phyloP scores from a whole-genome alignment of 2,888 invertebrate species.

The Machimus rusticus region DNA sequence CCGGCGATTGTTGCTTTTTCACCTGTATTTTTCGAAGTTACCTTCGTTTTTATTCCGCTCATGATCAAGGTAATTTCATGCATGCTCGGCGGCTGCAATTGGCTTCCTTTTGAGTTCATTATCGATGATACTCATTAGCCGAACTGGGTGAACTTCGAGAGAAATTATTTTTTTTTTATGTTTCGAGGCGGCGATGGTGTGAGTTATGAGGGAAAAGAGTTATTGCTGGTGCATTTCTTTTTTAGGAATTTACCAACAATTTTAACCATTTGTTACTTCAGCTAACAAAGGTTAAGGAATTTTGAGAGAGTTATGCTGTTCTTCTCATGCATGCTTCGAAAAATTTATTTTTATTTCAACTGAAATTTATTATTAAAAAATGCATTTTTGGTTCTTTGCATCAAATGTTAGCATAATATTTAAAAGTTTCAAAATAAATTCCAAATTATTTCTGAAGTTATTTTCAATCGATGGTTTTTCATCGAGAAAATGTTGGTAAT shows the following conservation, averaged over 20 bases:
- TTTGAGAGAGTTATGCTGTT: no score
- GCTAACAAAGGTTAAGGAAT: no score
- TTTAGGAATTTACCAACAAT: neutral
- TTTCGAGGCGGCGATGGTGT: neutral
- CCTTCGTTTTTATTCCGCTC: constrained; percentile 13
- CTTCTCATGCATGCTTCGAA: no score
- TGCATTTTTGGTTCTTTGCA: no score
- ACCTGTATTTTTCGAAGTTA: neutral
- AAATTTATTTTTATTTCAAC: no score
- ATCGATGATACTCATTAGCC: neutral
- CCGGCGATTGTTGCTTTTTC: constrained; percentile 1
- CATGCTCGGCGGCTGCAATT: neutral
- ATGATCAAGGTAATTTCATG: constrained; percentile 19
- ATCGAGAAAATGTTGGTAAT: no score
- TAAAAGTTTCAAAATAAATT: no score
- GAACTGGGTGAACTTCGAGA: constrained; percentile 6
- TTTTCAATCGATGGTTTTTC: no score
- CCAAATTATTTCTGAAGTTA: no score
- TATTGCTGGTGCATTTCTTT: neutral
- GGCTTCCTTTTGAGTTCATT: constrained; percentile 11
- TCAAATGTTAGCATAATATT: no score
- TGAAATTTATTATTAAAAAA: no score
- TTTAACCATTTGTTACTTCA: neutral
- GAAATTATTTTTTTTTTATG: neutral
- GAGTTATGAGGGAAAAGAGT: neutral